phyloP scores from a whole-genome alignment of 1,140 invertebrate genomes.

The Glossosoma conforme region DNA sequence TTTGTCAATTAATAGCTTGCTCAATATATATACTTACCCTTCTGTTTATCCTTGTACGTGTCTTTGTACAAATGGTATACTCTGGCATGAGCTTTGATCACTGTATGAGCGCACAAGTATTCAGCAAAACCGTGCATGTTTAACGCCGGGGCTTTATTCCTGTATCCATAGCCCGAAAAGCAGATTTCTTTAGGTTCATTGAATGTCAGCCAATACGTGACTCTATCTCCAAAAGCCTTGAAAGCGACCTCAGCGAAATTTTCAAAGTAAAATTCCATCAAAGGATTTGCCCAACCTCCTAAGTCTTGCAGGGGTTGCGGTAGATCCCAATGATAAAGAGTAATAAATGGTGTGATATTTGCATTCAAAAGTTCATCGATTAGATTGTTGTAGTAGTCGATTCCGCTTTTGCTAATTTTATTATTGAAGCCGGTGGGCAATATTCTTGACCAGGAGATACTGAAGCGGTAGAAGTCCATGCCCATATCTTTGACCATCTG shows the following conservation, averaged over 20 bases:
- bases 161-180: slow-evolving; percentile 35
- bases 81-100: slow-evolving; percentile 39
- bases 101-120: slow-evolving; percentile 39
- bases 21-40: slow-evolving; percentile 28
- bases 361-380: slow-evolving; percentile 45
- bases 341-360: slow-evolving; percentile 48
- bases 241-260: slow-evolving; percentile 45
- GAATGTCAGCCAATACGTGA: slow-evolving; percentile 47
- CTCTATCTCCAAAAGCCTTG: slow-evolving; percentile 39
- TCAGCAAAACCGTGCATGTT: slow-evolving; percentile 37
- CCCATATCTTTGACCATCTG: slow-evolving; percentile 45
- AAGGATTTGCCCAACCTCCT: slow-evolving; percentile 54
- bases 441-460: slow-evolving; percentile 52
- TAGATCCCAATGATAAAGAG: slow-evolving; percentile 32
- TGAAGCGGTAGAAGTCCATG: slow-evolving; percentile 49
- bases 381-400: slow-evolving; percentile 52
- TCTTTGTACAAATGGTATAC: slow-evolving; percentile 39
- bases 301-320: slow-evolving; percentile 33
- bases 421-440: slow-evolving; percentile 44
- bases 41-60: slow-evolving; percentile 34
- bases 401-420: slow-evolving; percentile 45
- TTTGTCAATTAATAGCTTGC: not conserved
- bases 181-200: slow-evolving; percentile 48
- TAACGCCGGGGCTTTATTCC: slow-evolving; percentile 28
- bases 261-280: slow-evolving; percentile 44